Base-by-base conservation (phyloP, 2,113 vertebrate genomes). In the Ia io region DNA sequence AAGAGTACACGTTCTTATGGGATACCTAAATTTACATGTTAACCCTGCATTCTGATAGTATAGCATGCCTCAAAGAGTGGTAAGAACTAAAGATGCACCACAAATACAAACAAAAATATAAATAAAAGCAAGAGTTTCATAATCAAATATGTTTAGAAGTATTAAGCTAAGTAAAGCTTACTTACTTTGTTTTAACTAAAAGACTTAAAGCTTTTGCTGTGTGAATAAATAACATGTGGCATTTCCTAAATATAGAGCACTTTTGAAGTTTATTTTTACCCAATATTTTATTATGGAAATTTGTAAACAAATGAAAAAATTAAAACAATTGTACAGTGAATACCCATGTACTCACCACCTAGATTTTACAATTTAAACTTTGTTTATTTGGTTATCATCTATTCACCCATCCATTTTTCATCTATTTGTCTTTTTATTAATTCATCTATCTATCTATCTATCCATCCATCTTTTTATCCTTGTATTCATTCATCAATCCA, bases 101-200 rank as follows among this genome's bases (percentile, higher is more conserved):
- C 44, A 25, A 37, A 42, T 28, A 51, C 12, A 89, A 74, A 61
- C 12, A 56, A 63, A 73, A 79, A 93, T 9, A 20, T 22, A 76
- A 59, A 44, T 12, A 63, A 67, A 90, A 40, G 14, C 30, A 51
- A 67, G 71, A 37, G 37, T 85, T 90, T 77, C 37, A 35, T 49
- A 47, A 61, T 40, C 14, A 67, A 71, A 30, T 53, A 69, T 42
- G 67, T 89, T 92, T 28, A 94, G 51, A 53, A 93, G 71, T 73
- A 61, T 30, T 44, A 90, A 7, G 28, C 32, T 95, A 92, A 78
- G 74, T 70, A 84, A 83, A 51, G 23, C 79, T 89, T 61, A 49
- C 56, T 95, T 89, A 78, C n/a, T 93, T 93, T 84, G 20, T 20
- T 94, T 97, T 97, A 93, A 87, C 63, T 89, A 35, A 0, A 90